phyloP scores from a whole-genome alignment of 2,113 vertebrate species.

The Cochlearius cochlearius region DNA sequence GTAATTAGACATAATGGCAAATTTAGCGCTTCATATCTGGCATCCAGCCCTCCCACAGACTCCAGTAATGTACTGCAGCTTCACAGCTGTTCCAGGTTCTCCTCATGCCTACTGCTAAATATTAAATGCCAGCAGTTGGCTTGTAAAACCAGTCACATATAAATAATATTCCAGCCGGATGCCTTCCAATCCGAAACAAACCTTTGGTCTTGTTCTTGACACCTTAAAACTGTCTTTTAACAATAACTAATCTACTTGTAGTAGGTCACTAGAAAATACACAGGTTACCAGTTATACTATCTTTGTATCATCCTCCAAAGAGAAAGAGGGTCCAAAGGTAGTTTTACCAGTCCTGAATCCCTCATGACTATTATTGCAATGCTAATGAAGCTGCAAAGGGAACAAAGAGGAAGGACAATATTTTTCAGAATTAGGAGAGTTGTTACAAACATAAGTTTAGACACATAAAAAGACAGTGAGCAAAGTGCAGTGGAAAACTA shows the following conservation, averaged over 20 bases:
- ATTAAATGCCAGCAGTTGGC: not conserved
- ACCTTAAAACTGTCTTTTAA: not conserved
- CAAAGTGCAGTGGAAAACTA: not conserved
- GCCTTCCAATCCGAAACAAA: not conserved
- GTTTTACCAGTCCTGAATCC: not conserved
- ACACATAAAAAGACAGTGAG: not conserved
- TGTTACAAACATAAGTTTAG: not conserved
- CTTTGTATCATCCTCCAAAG: not conserved
- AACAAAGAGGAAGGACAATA: not conserved
- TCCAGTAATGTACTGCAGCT: not conserved
- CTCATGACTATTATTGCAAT: not conserved
- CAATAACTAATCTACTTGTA: not conserved
- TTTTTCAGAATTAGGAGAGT: not conserved
- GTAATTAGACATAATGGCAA: slow-evolving; percentile 5
- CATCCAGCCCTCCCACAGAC: not conserved
- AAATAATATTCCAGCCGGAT: not conserved
- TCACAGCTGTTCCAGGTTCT: not conserved
- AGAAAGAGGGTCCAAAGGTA: not conserved
- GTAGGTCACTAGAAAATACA: not conserved
- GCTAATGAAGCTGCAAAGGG: not conserved
- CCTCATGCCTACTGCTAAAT: not conserved
- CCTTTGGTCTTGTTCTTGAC: not conserved
- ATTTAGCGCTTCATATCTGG: not conserved
- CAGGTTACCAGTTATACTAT: not conserved
- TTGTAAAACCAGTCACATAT: not conserved